These are phyloP conservation scores for Cepaea nemoralis DNA, from an alignment of 1,140 invertebrate species.

Conservation along the genomic window DNA sequence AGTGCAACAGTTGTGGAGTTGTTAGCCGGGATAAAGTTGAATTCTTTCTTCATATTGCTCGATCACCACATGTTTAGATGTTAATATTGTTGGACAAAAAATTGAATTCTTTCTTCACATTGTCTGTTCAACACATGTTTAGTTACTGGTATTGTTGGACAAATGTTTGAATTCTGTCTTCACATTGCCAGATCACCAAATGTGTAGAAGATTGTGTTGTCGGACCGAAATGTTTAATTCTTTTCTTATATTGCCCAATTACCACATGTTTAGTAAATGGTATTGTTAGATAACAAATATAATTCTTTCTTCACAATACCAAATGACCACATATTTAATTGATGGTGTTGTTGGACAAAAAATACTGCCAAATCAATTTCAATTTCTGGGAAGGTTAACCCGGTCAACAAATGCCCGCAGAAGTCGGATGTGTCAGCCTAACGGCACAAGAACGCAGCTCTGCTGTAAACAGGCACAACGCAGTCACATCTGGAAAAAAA, in stretches of 20 bases:
- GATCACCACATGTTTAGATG: slow-evolving; percentile 80
- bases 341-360: too few relatives aligned
- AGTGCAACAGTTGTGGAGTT: slow-evolving; percentile 94
- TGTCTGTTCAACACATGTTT: slow-evolving; percentile 82
- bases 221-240: slow-evolving; percentile 82
- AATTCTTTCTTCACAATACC: too few relatives aligned
- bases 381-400: too few relatives aligned
- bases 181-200: slow-evolving; percentile 90
- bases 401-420: too few relatives aligned
- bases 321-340: too few relatives aligned
- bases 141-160: slow-evolving; percentile 5
- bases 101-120: slow-evolving; percentile 94
- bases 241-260: slow-evolving; percentile 90
- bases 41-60: slow-evolving; percentile 92
- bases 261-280: too few relatives aligned
- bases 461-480: too few relatives aligned
- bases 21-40: slow-evolving; percentile 84
- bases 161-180: slow-evolving; percentile 88
- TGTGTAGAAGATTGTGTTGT: slow-evolving; percentile 53
- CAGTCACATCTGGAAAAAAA: too few relatives aligned
- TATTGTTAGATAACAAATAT: too few relatives aligned
- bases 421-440: too few relatives aligned
- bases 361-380: too few relatives aligned
- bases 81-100: slow-evolving; percentile 68
- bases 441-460: too few relatives aligned